Evolutionary conservation across 2,797 vertebrate genomes (phyloP).

Genomic region (Helostoma temminkii): DNA sequence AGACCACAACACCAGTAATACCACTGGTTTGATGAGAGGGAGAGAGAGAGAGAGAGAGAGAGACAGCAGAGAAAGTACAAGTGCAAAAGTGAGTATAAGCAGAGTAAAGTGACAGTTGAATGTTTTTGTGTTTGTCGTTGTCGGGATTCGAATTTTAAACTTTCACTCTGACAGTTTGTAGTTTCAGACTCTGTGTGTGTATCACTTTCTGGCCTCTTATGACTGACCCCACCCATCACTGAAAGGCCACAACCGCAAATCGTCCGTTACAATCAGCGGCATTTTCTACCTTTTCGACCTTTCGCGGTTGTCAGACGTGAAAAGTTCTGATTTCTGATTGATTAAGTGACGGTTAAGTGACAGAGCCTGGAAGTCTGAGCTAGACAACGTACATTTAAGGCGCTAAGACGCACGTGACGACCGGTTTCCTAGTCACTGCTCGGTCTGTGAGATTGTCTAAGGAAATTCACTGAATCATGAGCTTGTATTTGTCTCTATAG

Average conservation of each 20-base stretch:
- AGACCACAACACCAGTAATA: conserved; percentile 59
- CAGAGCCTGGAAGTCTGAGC: background rate
- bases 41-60: conserved; percentile 11
- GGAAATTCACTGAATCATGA: too few species aligned
- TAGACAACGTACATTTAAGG: background rate
- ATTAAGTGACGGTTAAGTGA: background rate
- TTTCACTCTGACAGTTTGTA: conserved; percentile 72
- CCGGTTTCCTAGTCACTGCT: background rate
- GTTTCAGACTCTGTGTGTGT: conserved; percentile 43
- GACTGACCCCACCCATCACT: conserved; percentile 23
- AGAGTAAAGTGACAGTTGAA: conserved; percentile 63
- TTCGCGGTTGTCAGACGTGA: background rate
- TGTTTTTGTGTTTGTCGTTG: conserved; percentile 41
- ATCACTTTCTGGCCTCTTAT: background rate
- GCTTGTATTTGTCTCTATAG: too few species aligned
- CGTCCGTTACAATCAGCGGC: conserved; percentile 19
- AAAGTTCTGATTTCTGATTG: background rate
- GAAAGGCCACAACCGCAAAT: conserved; percentile 22
- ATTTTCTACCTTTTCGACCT: background rate
- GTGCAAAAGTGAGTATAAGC: conserved; percentile 13
- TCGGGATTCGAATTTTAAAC: conserved; percentile 54
- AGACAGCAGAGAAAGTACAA: conserved; percentile 19
- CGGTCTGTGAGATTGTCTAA: background rate
- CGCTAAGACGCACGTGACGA: background rate
- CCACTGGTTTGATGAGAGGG: conserved; percentile 43